Conservation (phyloP, 2,888 invertebrate species). For the Rhaphigaster nebulosa region DNA sequence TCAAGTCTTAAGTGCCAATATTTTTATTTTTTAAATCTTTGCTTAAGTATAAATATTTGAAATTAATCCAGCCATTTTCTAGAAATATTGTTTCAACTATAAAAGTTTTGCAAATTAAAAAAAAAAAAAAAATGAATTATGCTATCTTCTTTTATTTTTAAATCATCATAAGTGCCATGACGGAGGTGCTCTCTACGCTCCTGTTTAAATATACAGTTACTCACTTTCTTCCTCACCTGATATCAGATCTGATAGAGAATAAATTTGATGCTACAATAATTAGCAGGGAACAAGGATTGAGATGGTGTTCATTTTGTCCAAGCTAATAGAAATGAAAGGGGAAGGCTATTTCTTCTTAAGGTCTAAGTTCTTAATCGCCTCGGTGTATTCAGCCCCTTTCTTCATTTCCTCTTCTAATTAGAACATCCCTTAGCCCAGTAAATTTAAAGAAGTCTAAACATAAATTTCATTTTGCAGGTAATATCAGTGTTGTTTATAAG, state of each 20-base stretch:
- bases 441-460: neutral
- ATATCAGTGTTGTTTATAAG: too few species aligned
- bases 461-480: too few species aligned
- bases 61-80: too few species aligned
- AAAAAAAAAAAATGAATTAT: too few species aligned
- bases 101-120: too few species aligned
- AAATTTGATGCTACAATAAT: neutral
- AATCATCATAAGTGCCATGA: too few species aligned
- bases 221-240: neutral
- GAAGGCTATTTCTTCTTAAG: neutral
- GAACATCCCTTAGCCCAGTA: neutral
- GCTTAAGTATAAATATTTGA: too few species aligned
- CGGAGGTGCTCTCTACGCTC: too few species aligned
- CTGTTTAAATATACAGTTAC: neutral
- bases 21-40: too few species aligned
- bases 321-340: neutral
- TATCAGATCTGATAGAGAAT: neutral
- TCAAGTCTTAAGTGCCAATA: too few species aligned
- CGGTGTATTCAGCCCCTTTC: neutral
- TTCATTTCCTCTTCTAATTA: neutral
- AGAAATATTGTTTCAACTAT: too few species aligned
- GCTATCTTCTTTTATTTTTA: too few species aligned
- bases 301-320: neutral
- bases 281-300: neutral
- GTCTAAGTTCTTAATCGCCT: neutral